A percentile compares a stretch with the other conserved stretches of the same genome.
Evolutionary conservation across 53 echinoderm and acorn worm genomes (phyloP).

Genomic region (Zoroaster sp.): DNA sequence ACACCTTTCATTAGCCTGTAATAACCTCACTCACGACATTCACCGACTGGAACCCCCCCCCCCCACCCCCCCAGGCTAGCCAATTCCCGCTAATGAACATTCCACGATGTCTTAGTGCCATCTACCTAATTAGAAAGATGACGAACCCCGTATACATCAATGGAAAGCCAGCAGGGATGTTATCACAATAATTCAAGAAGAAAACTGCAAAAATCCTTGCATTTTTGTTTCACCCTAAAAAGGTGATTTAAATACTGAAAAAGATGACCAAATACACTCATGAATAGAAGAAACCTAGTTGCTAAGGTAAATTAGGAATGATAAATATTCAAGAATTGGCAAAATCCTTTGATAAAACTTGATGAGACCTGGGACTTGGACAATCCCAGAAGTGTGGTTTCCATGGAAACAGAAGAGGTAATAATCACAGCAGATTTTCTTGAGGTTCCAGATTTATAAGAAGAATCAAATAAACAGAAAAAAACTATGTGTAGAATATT

Average conservation of each 20-base stretch:
- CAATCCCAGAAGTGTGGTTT: not conserved
- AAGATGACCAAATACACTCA: not conserved
- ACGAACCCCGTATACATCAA: not conserved
- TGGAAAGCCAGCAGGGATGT: not conserved
- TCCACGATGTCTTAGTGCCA: not conserved
- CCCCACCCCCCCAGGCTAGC: not conserved
- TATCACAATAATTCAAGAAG: not conserved
- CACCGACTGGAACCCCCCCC: not conserved
- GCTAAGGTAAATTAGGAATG: not conserved
- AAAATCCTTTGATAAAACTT: not conserved
- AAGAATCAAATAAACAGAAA: not conserved
- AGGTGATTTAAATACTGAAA: not conserved
- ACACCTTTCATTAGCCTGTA: not conserved
- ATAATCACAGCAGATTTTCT: not conserved
- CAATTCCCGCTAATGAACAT: not conserved
- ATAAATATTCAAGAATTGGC: not conserved
- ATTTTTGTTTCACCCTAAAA: not conserved
- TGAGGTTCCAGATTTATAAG: not conserved
- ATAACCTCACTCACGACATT: slow-evolving; percentile 17
- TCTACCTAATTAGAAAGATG: slow-evolving; percentile 2
- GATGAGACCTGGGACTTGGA: not conserved
- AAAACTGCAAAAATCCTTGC: not conserved
- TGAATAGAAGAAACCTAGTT: not conserved
- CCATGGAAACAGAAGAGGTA: not conserved
- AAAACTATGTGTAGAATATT: no score